phyloP scores from a whole-genome alignment of 2,797 vertebrate species.

The Dipus sagitta region DNA sequence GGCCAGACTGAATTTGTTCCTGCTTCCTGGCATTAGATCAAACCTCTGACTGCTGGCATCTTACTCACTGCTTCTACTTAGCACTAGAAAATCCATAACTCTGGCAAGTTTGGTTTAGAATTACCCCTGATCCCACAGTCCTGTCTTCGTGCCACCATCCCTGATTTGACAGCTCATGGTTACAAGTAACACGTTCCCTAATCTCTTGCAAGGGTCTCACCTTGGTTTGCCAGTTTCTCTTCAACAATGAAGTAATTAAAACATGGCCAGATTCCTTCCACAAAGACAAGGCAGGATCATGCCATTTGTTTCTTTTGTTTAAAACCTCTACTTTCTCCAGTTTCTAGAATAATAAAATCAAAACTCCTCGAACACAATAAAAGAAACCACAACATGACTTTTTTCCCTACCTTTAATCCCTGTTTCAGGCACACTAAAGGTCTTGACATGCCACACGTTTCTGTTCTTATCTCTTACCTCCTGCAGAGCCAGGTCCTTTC shows the following conservation, averaged over 20 bases:
- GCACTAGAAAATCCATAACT: background rate
- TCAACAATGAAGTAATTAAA: background rate
- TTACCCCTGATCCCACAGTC: background rate
- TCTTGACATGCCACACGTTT: background rate
- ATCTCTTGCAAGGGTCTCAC: background rate
- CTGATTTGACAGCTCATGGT: background rate
- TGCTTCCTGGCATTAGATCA: background rate
- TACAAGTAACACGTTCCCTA: background rate
- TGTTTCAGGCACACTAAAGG: background rate
- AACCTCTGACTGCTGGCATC: background rate
- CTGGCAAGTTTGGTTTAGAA: background rate
- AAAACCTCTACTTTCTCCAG: background rate
- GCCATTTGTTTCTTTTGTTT: background rate
- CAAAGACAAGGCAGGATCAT: background rate
- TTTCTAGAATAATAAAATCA: conserved; percentile 33
- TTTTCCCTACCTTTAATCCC: background rate
- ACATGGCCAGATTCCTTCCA: background rate
- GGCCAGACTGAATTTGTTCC: accelerated
- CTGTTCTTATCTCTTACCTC: background rate
- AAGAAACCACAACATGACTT: background rate
- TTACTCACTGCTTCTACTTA: background rate
- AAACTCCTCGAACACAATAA: background rate
- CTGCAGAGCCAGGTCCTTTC: background rate
- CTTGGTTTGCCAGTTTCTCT: background rate
- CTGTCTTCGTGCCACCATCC: background rate